These are phyloP conservation scores for Enteromius unitaeniatus DNA, from an alignment of 2,797 vertebrate species.

Conservation along the genomic window DNA sequence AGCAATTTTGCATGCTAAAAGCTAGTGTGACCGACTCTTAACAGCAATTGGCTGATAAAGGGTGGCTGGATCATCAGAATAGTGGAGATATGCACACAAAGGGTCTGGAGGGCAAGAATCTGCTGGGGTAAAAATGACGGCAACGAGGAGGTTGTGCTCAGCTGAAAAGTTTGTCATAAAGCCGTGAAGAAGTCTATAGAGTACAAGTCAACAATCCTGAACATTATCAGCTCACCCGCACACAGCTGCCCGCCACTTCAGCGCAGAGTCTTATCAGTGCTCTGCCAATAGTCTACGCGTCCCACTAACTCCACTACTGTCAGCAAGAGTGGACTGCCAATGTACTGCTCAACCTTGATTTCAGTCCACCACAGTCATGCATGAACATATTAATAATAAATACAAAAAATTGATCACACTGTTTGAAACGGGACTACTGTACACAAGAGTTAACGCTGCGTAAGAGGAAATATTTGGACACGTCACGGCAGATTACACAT, in stretches of 20 bases:
- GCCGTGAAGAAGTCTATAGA: conserved; percentile 28
- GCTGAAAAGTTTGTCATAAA: conserved; percentile 37
- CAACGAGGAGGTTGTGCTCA: conserved; percentile 26
- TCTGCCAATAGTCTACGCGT: conserved; percentile 59
- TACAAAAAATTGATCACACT: conserved; percentile 16
- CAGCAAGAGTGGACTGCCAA: conserved; percentile 39
- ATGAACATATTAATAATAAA: conserved; percentile 64
- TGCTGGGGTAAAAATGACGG: conserved; percentile 14
- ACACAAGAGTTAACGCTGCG: not conserved
- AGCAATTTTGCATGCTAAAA: conserved; percentile 30
- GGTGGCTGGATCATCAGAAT: conserved; percentile 11
- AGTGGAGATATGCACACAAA: conserved; percentile 7
- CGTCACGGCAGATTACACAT: not conserved
- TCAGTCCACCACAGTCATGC: conserved; percentile 60
- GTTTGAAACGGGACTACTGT: not conserved
- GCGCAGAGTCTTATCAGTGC: conserved; percentile 69
- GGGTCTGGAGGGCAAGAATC: not conserved
- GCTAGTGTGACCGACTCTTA: conserved; percentile 23
- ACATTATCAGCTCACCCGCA: conserved; percentile 65
- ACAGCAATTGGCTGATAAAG: conserved; percentile 48
- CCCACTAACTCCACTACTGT: conserved; percentile 45
- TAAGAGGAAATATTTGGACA: not conserved
- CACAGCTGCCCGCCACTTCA: conserved; percentile 63
- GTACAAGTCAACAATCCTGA: conserved; percentile 51
- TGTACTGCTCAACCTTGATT: conserved; percentile 53